phyloP scores from a whole-genome alignment of 1,140 invertebrate genomes.

The Drosophila kikkawai region DNA sequence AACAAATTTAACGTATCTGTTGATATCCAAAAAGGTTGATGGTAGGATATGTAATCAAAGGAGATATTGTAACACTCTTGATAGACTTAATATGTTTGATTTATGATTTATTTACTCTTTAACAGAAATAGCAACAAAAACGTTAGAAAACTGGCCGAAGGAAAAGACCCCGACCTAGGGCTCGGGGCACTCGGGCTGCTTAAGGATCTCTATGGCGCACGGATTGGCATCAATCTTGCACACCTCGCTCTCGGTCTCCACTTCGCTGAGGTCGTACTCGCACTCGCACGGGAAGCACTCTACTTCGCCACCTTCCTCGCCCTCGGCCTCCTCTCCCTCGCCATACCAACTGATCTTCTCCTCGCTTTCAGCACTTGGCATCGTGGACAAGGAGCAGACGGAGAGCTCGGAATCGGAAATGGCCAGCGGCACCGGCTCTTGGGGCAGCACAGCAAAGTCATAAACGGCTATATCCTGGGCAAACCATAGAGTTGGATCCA shows the following conservation, averaged over 20 bases:
- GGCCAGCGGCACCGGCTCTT: conserved; percentile 88
- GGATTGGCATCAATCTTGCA: conserved; percentile 68
- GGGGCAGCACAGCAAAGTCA: conserved; percentile 88
- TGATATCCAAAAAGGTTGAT: too few relatives aligned
- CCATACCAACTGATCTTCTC: conserved; percentile 65
- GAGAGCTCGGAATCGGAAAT: conserved; percentile 86
- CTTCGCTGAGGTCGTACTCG: conserved; percentile 58
- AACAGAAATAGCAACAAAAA: conserved; percentile 16
- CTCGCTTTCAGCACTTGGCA: conserved; percentile 51
- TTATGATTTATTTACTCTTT: conserved; percentile 8
- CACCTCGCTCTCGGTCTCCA: conserved; percentile 56
- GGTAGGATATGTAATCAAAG: too few relatives aligned
- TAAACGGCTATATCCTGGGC: conserved; percentile 88
- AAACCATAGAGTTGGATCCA: conserved; percentile 87
- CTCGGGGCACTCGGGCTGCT: conserved; percentile 56
- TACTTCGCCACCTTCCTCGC: conserved; percentile 66
- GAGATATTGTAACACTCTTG: too few relatives aligned
- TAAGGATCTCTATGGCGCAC: conserved; percentile 73
- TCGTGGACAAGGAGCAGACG: conserved; percentile 77
- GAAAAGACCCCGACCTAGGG: background rate
- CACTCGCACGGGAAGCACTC: conserved; percentile 72
- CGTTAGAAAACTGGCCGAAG: background rate
- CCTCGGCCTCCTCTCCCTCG: conserved; percentile 80
- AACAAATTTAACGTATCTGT: too few relatives aligned
- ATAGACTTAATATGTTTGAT: background rate